Conservation (phyloP, 2,797 vertebrate genomes). For the Cephalopachus bancanus region DNA sequence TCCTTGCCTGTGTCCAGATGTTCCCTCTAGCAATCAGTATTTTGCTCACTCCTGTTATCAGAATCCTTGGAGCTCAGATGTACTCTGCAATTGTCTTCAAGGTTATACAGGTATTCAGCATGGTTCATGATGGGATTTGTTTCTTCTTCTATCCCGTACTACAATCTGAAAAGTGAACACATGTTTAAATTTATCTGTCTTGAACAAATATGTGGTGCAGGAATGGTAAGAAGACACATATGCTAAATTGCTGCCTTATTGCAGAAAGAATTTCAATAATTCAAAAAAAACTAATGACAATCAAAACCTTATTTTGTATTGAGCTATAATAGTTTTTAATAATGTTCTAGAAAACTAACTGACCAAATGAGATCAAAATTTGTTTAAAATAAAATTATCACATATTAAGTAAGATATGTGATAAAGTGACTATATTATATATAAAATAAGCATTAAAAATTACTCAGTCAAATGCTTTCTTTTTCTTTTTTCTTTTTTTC, state of each 20-base stretch:
- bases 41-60: conserved; percentile 93
- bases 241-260: neutral
- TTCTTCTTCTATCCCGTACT: conserved; percentile 34
- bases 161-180: neutral
- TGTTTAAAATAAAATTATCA: conserved; percentile 52
- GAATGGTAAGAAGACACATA: conserved; percentile 8
- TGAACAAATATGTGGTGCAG: neutral
- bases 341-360: conserved; percentile 37
- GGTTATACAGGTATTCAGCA: conserved; percentile 91
- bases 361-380: neutral
- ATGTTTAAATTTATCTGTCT: neutral
- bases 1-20: conserved; percentile 93
- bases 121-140: neutral
- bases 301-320: neutral
- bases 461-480: conserved; percentile 37
- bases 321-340: conserved; percentile 35
- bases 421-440: neutral
- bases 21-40: conserved; percentile 89
- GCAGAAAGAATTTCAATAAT: conserved; percentile 5
- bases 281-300: conserved; percentile 43
- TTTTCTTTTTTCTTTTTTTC: too few species aligned
- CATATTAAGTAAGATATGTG: conserved; percentile 25
- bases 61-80: conserved; percentile 87
- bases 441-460: conserved; percentile 21
- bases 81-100: conserved; percentile 90